phyloP scores from a whole-genome alignment of 2,797 vertebrate species.

The Poeciliopsis paucimaculata region DNA sequence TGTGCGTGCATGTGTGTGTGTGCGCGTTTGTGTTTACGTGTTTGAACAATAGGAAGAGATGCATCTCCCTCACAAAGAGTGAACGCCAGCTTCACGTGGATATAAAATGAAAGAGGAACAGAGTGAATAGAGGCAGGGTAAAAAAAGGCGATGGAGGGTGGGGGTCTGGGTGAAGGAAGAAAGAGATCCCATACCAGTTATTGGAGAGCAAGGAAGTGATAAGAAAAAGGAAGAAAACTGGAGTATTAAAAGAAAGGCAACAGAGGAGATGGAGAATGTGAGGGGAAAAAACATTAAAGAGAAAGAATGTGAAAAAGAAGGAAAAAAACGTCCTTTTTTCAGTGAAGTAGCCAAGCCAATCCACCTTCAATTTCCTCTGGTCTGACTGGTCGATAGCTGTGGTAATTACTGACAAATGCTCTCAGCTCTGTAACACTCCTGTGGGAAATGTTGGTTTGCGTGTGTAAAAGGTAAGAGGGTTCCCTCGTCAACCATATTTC shows the following conservation, averaged over 20 bases:
- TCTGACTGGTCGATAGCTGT: slow-evolving; percentile 73
- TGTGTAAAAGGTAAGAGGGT: slow-evolving; percentile 32
- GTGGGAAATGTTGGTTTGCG: slow-evolving; percentile 52
- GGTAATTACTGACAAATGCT: slow-evolving; percentile 78
- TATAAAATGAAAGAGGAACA: slow-evolving; percentile 62
- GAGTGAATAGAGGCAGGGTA: slow-evolving; percentile 8
- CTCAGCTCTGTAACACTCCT: slow-evolving; percentile 56
- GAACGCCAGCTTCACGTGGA: slow-evolving; percentile 68
- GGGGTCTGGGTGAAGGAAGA: slow-evolving; percentile 16
- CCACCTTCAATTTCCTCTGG: slow-evolving; percentile 79
- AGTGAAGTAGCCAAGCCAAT: slow-evolving; percentile 71
- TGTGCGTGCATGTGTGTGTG: slow-evolving; percentile 38
- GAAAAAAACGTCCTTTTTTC: slow-evolving; percentile 52
- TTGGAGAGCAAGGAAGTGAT: slow-evolving; percentile 35
- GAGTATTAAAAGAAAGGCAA: slow-evolving; percentile 38
- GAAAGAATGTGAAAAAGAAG: slow-evolving; percentile 47
- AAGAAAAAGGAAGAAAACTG: slow-evolving; percentile 25
- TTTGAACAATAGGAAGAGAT: slow-evolving; percentile 64
- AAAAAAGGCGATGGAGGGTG: slow-evolving; percentile 2
- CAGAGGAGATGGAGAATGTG: slow-evolving; percentile 21
- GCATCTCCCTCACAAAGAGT: slow-evolving; percentile 89
- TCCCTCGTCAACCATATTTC: slow-evolving; percentile 12
- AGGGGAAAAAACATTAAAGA: slow-evolving; percentile 29
- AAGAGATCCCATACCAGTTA: slow-evolving; percentile 34
- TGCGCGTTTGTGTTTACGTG: slow-evolving; percentile 36